Evolutionary conservation across 2,888 invertebrate species (phyloP).

Genomic region (Tenthredo amoena): DNA sequence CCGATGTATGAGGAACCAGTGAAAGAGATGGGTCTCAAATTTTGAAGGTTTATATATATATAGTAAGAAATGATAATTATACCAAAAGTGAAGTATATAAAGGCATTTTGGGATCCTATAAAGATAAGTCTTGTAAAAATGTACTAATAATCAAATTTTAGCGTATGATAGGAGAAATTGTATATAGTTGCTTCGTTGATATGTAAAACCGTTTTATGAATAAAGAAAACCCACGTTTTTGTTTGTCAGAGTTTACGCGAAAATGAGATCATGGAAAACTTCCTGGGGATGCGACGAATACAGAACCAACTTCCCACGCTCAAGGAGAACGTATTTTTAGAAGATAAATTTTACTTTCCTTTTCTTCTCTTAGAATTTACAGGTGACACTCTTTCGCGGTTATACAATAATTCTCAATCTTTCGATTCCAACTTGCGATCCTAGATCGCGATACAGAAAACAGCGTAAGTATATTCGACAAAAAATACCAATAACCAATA

Average conservation of each 20-base stretch:
- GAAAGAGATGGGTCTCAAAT: not conserved
- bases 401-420: not conserved
- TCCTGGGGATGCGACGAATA: not conserved
- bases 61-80: not conserved
- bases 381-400: not conserved
- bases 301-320: not conserved
- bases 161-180: too few relatives aligned
- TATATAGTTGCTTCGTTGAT: too few relatives aligned
- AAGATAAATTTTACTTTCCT: not conserved
- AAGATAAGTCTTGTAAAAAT: not conserved
- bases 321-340: not conserved
- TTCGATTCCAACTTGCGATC: not conserved
- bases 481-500: too few relatives aligned
- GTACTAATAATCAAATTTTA: not conserved
- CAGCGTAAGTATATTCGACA: too few relatives aligned
- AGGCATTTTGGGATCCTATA: not conserved
- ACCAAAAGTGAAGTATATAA: too few relatives aligned
- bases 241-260: not conserved
- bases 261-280: not conserved
- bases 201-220: too few relatives aligned
- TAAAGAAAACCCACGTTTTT: not conserved
- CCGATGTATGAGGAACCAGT: not conserved
- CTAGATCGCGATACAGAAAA: not conserved
- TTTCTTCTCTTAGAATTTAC: not conserved
- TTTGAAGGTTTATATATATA: not conserved